phyloP scores from a whole-genome alignment of 2,113 vertebrate species.

The Ornithorhynchus anatinus region DNA sequence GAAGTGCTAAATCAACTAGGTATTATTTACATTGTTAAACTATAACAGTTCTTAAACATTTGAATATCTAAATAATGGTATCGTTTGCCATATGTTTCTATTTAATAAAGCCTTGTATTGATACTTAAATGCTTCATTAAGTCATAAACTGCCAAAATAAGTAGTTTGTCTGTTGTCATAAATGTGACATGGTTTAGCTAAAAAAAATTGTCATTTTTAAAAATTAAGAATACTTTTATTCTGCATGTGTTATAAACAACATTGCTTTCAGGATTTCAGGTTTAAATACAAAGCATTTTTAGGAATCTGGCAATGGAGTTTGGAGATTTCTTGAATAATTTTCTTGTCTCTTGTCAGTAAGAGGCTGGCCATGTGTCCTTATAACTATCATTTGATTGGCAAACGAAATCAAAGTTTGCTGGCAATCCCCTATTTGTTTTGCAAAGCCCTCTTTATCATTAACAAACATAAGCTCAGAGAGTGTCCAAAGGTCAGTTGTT shows the following conservation, averaged over 20 bases:
- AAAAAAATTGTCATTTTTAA: slow-evolving; percentile 63
- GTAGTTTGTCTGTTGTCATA: slow-evolving; percentile 68
- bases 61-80: slow-evolving; percentile 70
- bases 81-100: slow-evolving; percentile 61
- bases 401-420: slow-evolving; percentile 64
- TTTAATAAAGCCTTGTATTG: slow-evolving; percentile 68
- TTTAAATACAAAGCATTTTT: slow-evolving; percentile 56
- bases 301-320: slow-evolving; percentile 62
- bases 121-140: slow-evolving; percentile 69
- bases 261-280: slow-evolving; percentile 51
- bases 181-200: slow-evolving; percentile 68
- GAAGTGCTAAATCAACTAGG: slow-evolving; percentile 51
- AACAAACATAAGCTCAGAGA: slow-evolving; percentile 56
- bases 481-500: slow-evolving; percentile 64
- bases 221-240: slow-evolving; percentile 70
- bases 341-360: slow-evolving; percentile 52
- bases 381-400: slow-evolving; percentile 60
- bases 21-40: slow-evolving; percentile 62
- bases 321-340: slow-evolving; percentile 59
- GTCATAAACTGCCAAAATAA: slow-evolving; percentile 68
- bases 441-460: slow-evolving; percentile 67
- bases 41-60: slow-evolving; percentile 57
- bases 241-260: slow-evolving; percentile 54
- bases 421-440: slow-evolving; percentile 65
- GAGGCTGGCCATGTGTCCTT: slow-evolving; percentile 50